Conservation (phyloP, 2,888 invertebrate genomes). For the Salticus scenicus region DNA sequence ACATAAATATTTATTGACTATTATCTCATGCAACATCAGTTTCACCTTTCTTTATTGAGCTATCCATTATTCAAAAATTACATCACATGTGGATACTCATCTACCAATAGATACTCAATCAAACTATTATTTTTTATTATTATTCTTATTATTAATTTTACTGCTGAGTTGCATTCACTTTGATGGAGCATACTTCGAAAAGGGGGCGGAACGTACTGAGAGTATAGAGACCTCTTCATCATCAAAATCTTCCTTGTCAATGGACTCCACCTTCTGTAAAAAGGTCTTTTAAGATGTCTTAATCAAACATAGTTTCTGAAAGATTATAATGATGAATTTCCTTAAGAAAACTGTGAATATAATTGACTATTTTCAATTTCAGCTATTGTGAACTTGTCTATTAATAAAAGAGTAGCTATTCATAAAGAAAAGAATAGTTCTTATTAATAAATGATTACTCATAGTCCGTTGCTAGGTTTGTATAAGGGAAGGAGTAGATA, state of each 20-base stretch:
- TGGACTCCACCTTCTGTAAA: constrained; percentile 32
- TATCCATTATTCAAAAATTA: not conserved
- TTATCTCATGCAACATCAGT: not conserved
- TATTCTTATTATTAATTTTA: not conserved
- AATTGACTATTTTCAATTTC: too few species aligned
- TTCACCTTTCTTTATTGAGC: constrained; percentile 4
- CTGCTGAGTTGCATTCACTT: not conserved
- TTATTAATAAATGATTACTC: too few species aligned
- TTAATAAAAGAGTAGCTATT: too few species aligned
- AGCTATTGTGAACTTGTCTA: too few species aligned
- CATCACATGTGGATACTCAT: constrained; percentile 7
- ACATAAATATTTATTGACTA: constrained; percentile 14
- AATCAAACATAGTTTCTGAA: constrained; percentile 29
- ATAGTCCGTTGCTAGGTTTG: too few species aligned
- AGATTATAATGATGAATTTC: not conserved
- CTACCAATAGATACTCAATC: not conserved
- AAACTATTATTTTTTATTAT: not conserved
- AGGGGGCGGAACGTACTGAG: constrained; percentile 23
- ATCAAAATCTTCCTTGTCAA: constrained; percentile 48
- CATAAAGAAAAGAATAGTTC: too few species aligned
- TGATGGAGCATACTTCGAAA: constrained; percentile 13
- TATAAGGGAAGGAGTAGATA: too few species aligned
- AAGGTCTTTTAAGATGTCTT: constrained; percentile 30
- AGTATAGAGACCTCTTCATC: constrained; percentile 30
- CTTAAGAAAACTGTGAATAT: not conserved